phyloP scores from a whole-genome alignment of 2,888 invertebrate species.

The Cephus runcator region DNA sequence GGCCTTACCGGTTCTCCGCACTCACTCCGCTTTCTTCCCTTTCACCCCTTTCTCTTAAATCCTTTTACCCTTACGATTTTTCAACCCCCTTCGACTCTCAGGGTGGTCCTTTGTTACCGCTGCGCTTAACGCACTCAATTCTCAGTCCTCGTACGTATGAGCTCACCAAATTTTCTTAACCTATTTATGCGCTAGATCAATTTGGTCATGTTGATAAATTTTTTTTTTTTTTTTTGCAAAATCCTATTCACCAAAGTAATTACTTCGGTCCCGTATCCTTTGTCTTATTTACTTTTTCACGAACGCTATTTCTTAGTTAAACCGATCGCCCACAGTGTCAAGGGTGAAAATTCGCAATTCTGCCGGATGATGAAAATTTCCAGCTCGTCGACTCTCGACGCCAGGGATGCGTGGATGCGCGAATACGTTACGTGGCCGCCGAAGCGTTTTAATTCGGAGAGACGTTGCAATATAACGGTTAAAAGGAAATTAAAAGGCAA shows the following conservation, averaged over 20 bases:
- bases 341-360: neutral
- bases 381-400: neutral
- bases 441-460: slow-evolving; percentile 48
- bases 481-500: slow-evolving; percentile 51
- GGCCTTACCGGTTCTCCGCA: slow-evolving; percentile 47
- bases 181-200: neutral
- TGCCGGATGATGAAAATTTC: neutral
- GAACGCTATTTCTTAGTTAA: neutral
- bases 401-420: neutral
- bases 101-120: neutral
- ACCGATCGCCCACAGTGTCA: neutral
- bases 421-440: slow-evolving; percentile 33
- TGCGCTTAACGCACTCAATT: neutral
- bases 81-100: neutral
- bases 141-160: neutral
- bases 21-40: slow-evolving; percentile 12
- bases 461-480: slow-evolving; percentile 60
- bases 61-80: neutral
- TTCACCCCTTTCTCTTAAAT: slow-evolving; percentile 5
- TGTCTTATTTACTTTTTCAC: neutral
- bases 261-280: neutral
- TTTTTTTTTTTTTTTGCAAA: neutral
- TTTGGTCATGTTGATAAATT: neutral
- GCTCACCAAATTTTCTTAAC: neutral
- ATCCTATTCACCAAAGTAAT: neutral